These are phyloP conservation scores for Upupa epops DNA, from an alignment of 2,113 vertebrate species.

Conservation along the genomic window DNA sequence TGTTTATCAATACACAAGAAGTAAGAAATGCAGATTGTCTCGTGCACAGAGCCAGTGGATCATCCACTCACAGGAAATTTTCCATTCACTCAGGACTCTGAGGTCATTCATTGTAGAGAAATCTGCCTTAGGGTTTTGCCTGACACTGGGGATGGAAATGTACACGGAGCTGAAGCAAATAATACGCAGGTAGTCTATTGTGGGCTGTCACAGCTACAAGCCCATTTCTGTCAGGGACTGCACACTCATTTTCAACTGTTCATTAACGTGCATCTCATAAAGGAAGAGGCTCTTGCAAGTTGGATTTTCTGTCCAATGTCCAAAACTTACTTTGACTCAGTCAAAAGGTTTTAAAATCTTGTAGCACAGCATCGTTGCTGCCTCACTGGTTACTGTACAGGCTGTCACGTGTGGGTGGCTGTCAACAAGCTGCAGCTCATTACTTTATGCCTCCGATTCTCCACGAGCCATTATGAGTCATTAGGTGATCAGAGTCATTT, in stretches of 20 bases:
- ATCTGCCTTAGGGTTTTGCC: neutral
- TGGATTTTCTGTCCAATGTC: neutral
- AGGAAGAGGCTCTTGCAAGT: neutral
- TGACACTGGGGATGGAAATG: neutral
- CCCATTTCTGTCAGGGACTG: neutral
- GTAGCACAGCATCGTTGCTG: neutral
- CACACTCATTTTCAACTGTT: neutral
- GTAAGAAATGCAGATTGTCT: neutral
- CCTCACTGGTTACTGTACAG: neutral
- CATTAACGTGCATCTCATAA: neutral
- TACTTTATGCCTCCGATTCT: conserved; percentile 32
- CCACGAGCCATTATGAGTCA: conserved; percentile 69
- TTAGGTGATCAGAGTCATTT: conserved; percentile 71
- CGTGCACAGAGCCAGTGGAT: neutral
- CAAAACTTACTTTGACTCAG: neutral
- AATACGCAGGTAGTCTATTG: neutral
- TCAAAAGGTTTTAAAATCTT: neutral
- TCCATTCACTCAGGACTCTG: neutral
- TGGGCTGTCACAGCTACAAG: neutral
- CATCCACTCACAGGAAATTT: neutral
- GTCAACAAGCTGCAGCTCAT: conserved; percentile 57
- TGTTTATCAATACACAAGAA: neutral
- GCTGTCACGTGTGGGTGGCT: conserved; percentile 41
- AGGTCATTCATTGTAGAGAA: neutral
- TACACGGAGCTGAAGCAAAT: neutral